Evolutionary conservation across 2,113 vertebrate species (phyloP), one percentile per base, ranked within the genome.

Genomic region (Istiophorus platypterus): DNA sequence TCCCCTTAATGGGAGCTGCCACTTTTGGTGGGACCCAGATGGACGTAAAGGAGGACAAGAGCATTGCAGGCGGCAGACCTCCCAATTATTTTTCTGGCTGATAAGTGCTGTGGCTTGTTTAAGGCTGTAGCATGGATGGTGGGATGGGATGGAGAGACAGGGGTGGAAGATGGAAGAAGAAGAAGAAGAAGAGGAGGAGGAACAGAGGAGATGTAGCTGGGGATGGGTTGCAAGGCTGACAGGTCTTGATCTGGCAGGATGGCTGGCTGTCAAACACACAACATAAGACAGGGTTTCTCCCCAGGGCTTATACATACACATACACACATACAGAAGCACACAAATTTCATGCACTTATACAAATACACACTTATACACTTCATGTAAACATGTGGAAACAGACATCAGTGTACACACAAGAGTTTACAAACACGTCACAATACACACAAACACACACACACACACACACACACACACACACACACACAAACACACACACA

Each of bases 31-130:
- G 84, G 85, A 92, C 90, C 90, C 77, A 82, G 91, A 88, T 85
- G 90, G 88, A 93, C 89, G 47, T 82, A 90, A 82, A 86, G 81
- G 89, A 91, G 80, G 89, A 90, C 92, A 84, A 79, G 85, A 76
- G 73, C 85, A 92, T 92, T 94, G 93, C 88, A 85, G 80, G 88
- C 88, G 68, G 92, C 88, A 93, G 87, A 92, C 91, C 78, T 88
- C 91, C 94, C 94, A 95, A 94, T 95, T 95, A 94, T 95, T 95
- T 95, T 94, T 94, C 93, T 93, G 93, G 91, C 91, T 93, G 88
- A 94, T 95, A 92, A 94, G 88, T 92, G 87, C 86, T 84, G 78
- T 62, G 72, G 89, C 92, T 95, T 93, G 91, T 94, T 95, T 94
- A 93, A 93, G 79, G 86, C 87, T 72, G 75, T 65, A 80, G 76